phyloP scores from a whole-genome alignment of 2,888 invertebrate species.

The Dioctria rufipes region DNA sequence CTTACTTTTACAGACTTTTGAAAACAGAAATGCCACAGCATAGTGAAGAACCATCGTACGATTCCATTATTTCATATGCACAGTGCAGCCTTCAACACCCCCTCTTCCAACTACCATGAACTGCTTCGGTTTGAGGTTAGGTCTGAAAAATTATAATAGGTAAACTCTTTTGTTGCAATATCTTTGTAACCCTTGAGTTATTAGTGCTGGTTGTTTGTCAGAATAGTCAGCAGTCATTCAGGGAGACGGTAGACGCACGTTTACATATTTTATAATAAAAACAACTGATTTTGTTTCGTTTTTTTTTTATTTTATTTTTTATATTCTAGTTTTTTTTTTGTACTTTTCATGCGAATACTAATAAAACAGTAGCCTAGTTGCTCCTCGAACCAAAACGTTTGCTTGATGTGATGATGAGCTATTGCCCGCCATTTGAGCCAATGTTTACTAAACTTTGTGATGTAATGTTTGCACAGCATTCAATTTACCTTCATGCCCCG shows the following conservation, averaged over 20 bases:
- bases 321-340: background rate
- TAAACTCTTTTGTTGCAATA: slow-evolving; percentile 12
- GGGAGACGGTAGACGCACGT: background rate
- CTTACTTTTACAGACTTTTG: background rate
- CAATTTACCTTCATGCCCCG: background rate
- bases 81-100: slow-evolving; percentile 14
- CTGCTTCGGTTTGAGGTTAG: slow-evolving; percentile 27
- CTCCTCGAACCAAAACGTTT: slow-evolving; percentile 57
- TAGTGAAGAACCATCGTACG: slow-evolving; percentile 12
- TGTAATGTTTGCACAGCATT: slow-evolving; percentile 19
- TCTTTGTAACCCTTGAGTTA: background rate
- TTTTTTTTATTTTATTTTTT: background rate
- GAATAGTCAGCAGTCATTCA: background rate
- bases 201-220: background rate
- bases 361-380: slow-evolving; percentile 59
- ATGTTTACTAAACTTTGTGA: slow-evolving; percentile 43
- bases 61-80: slow-evolving; percentile 31
- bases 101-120: slow-evolving; percentile 13
- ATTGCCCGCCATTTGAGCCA: slow-evolving; percentile 39
- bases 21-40: slow-evolving; percentile 20
- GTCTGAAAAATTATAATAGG: slow-evolving; percentile 6
- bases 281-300: background rate
- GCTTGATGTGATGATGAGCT: slow-evolving; percentile 43
- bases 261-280: slow-evolving; percentile 21
- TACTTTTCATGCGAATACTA: slow-evolving; percentile 40